Conservation (phyloP, 2,888 invertebrate genomes). For the Lithosia quadra region DNA sequence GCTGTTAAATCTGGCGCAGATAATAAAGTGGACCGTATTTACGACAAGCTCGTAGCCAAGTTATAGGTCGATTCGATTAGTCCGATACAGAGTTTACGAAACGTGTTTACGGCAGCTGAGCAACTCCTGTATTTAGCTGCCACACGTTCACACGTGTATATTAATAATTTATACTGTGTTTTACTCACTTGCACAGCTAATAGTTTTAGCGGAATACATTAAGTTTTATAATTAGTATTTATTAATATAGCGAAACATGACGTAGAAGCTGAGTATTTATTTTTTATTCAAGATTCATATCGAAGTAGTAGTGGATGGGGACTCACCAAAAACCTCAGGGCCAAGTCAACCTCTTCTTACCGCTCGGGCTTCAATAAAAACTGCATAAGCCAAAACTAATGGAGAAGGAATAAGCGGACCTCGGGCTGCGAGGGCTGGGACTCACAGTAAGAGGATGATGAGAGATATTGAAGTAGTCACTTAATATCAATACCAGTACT, state of each 20-base stretch:
- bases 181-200: constrained; percentile 22
- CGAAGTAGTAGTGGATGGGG: too few relatives aligned
- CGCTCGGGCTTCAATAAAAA: neutral
- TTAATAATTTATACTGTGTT: constrained; percentile 50
- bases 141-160: constrained; percentile 59
- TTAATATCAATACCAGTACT: neutral
- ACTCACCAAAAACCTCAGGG: too few relatives aligned
- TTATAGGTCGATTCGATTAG: constrained; percentile 79
- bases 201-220: neutral
- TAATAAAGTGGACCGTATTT: constrained; percentile 76
- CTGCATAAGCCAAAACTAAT: neutral
- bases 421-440: neutral
- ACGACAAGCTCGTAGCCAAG: constrained; percentile 68
- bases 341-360: neutral
- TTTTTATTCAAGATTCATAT: too few relatives aligned
- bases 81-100: constrained; percentile 70
- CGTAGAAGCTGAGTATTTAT: neutral
- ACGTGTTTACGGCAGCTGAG: constrained; percentile 69
- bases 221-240: neutral
- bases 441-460: too few relatives aligned
- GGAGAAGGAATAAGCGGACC: neutral
- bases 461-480: too few relatives aligned
- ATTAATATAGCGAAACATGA: neutral
- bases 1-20: constrained; percentile 69
- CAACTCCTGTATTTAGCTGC: constrained; percentile 63